Conservation (phyloP, 2,888 invertebrate genomes). For the Dynastes hyllus region DNA sequence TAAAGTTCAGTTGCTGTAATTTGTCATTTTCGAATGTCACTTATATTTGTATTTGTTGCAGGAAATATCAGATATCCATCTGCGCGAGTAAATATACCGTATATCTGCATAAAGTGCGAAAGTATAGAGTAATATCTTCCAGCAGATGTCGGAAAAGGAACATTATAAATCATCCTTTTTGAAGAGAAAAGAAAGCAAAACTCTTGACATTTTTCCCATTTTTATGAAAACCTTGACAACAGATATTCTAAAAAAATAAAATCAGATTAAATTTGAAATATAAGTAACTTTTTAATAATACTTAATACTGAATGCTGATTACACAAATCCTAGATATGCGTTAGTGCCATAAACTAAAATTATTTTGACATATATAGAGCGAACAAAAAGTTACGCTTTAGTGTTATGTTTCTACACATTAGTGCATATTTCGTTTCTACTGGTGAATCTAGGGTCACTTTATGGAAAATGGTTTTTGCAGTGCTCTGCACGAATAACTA, state of each 20-base stretch:
- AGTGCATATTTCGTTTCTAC: too few relatives aligned
- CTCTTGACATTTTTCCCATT: background rate
- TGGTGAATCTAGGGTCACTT: too few relatives aligned
- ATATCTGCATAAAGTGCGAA: constrained; percentile 46
- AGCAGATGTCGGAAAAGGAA: constrained; percentile 36
- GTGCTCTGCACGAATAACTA: too few relatives aligned
- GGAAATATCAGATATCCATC: constrained; percentile 52
- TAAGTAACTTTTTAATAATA: too few relatives aligned
- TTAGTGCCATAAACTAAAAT: too few relatives aligned
- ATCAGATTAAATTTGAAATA: too few relatives aligned
- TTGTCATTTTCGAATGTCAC: constrained; percentile 52
- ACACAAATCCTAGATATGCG: too few relatives aligned
- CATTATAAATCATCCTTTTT: constrained; percentile 34
- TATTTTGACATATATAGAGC: too few relatives aligned
- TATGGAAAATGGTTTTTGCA: too few relatives aligned
- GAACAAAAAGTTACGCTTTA: too few relatives aligned
- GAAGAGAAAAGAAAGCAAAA: constrained; percentile 19
- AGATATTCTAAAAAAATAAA: constrained; percentile 6
- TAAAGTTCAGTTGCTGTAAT: constrained; percentile 44
- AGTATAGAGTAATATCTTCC: constrained; percentile 40
- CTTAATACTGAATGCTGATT: too few relatives aligned
- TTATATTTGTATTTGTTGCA: constrained; percentile 50
- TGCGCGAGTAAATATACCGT: constrained; percentile 38
- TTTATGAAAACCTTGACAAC: background rate
- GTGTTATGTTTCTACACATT: too few relatives aligned